Evolutionary conservation across 2,113 vertebrate genomes (phyloP).

Genomic region (Sorex araneus): DNA sequence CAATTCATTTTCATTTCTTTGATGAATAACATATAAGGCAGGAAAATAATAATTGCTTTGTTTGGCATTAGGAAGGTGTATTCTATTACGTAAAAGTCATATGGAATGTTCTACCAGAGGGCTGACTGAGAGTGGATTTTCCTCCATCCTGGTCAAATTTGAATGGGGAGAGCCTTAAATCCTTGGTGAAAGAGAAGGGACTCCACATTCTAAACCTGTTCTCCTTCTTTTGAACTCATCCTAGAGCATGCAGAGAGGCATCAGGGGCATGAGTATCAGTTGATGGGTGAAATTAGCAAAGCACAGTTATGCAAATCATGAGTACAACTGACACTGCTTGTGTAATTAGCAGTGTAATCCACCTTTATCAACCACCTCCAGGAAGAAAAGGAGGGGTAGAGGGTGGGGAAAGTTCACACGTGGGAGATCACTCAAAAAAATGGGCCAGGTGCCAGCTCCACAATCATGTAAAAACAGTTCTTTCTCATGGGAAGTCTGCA

Average conservation of each 20-base stretch:
- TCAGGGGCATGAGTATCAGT: conserved; percentile 74
- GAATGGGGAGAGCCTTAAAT: conserved; percentile 61
- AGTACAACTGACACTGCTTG: conserved; percentile 86
- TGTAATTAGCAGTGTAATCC: conserved; percentile 85
- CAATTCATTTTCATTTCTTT: conserved; percentile 6
- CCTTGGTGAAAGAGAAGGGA: conserved; percentile 78
- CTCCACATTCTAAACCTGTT: conserved; percentile 82
- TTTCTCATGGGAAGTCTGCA: conserved; percentile 83
- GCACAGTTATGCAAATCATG: conserved; percentile 87
- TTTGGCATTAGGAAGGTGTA: not conserved
- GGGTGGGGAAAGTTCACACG: conserved; percentile 86
- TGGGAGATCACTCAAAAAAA: conserved; percentile 87
- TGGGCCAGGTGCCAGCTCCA: conserved; percentile 84
- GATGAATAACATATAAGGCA: not conserved
- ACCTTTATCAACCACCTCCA: conserved; percentile 81
- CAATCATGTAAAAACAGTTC: conserved; percentile 85
- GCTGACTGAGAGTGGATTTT: conserved; percentile 33
- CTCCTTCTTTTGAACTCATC: not conserved
- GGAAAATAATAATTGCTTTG: not conserved
- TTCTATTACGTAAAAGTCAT: not conserved
- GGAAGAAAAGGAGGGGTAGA: conserved; percentile 83
- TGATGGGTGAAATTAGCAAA: conserved; percentile 83
- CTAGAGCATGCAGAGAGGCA: conserved; percentile 63
- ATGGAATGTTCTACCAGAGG: not conserved
- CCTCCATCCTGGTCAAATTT: conserved; percentile 71